phyloP scores from a whole-genome alignment of 2,888 invertebrate genomes.

The Melanchra persicariae region DNA sequence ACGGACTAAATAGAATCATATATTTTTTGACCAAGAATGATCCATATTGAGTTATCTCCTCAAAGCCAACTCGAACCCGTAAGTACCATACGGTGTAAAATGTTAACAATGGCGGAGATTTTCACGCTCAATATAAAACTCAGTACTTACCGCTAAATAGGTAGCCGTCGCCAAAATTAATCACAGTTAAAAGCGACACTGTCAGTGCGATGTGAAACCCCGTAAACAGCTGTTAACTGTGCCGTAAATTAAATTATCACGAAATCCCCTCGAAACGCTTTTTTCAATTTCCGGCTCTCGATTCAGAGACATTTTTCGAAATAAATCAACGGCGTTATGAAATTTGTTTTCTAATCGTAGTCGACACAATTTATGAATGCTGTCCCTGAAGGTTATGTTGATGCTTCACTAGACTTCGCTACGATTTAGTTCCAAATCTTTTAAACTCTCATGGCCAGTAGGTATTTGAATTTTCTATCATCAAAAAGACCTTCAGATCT shows the following conservation, averaged over 20 bases:
- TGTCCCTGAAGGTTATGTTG: neutral
- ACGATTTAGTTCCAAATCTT: neutral
- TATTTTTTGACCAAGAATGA: too few species aligned
- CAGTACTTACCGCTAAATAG: constrained; percentile 58
- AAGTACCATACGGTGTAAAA: constrained; percentile 40
- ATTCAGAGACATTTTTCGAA: constrained; percentile 50
- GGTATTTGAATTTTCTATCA: neutral
- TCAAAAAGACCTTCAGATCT: neutral
- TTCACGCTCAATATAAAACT: constrained; percentile 58
- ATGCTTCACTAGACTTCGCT: neutral
- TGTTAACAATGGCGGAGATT: constrained; percentile 51
- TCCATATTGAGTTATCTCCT: constrained; percentile 32
- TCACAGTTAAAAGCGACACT: constrained; percentile 59
- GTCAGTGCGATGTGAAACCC: constrained; percentile 60
- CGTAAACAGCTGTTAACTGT: constrained; percentile 71
- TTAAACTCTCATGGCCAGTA: neutral
- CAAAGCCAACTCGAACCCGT: constrained; percentile 19
- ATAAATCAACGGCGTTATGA: constrained; percentile 51
- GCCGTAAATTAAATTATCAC: constrained; percentile 73
- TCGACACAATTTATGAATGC: constrained; percentile 17
- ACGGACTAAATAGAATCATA: too few species aligned
- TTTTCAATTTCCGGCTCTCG: constrained; percentile 72
- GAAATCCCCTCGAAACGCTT: constrained; percentile 63
- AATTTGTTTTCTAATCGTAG: constrained; percentile 45
- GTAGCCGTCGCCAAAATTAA: constrained; percentile 56